Evolutionary conservation across 2,113 vertebrate genomes (phyloP), one percentile per base, ranked within the genome.

Genomic region (Setophaga kirtlandii): DNA sequence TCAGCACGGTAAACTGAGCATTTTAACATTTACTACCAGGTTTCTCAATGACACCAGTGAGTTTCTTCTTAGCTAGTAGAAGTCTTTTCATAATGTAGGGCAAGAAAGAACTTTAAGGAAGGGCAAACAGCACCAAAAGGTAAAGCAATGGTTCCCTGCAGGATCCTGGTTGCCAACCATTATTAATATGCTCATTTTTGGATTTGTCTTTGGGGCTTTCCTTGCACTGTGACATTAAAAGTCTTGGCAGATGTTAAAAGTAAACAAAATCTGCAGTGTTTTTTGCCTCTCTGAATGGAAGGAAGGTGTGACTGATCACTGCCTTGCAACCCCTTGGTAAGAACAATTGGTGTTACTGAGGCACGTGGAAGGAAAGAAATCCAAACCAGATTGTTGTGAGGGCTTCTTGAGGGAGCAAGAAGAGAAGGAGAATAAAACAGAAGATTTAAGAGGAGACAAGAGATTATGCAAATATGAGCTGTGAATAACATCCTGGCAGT

Each of bases 391-490:
- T 10, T 86, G 65, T 90, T 88, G 44, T 5, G 0, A 17, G 53
- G 50, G 56, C 64, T 91, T 86, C 87, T 86, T 92, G 88, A 81
- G 62, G 71, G 60, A 94, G 68, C 80, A 84, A 83, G 73, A 90
- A 69, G 23, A n/a, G 70, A 93, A 96, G 85, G 78, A 96, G 87
- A 93, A 77, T 79, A 79, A 93, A 27, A 53, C 20, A 84, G 93
- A 95, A 96, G 86, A 93, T 90, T 93, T 89, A 96, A 90, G 90
- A 88, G 94, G 94, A 98, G 98, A 98, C 97, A 96, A 98, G 95
- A 98, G 98, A 98, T 98, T 98, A 98, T 98, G 98, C 96, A 98
- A 98, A 98, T 98, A 94, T 39, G 83, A 75, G 37, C 97, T 97
- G 98, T 97, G 98, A 98, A 98, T 96, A 97, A 97, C 92, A 64